Evolutionary conservation across 2,113 vertebrate species (phyloP), one percentile per base, ranked within the genome.

Genomic region (Pontoporia blainvillei): DNA sequence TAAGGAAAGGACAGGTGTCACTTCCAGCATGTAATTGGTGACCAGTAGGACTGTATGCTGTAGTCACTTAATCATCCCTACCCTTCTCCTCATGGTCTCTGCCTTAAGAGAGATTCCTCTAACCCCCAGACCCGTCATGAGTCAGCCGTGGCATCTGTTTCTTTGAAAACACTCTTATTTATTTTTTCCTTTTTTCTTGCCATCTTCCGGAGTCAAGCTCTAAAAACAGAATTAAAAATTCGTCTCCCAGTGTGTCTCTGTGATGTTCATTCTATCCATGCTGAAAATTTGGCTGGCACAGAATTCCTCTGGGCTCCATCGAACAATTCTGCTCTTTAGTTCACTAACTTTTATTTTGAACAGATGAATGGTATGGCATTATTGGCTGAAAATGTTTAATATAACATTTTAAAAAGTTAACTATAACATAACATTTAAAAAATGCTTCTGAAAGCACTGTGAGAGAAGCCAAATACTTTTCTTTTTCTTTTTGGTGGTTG

Each of bases 191-290:
- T 52, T n/a, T 41, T 87, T 34, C 44, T 85, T 76, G 8, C 41
- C 86, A 36, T 21, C 36, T 96, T 87, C 72, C 23, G 3, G 36
- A 95, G 20, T 52, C 52, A 86, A 27, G 21, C 67, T 91, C 52
- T 94, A 92, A 78, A 86, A 96, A 41, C 81, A 75, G 84, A 94
- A 95, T 93, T 79, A 89, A 89, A 83, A 88, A 97, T 52, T 83
- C 67, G 84, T 79, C 64, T 59, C 69, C 64, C 36, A 21, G 39
- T 7, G 9, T 91, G 78, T 81, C 61, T 76, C 90, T 81, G 54
- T 87, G 79, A 75, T 78, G n/a, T 15, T 85, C 44, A 36, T 39
- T 91, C 69, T 72, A 69, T 21, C 41, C 52, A 8, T 18, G 78
- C 36, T 92, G 78, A 49, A 83, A 27, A n/a, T 31, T 27, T 73